These are phyloP conservation scores for Drosophila macrospina DNA, from an alignment of 2,888 invertebrate species.

Conservation along the genomic window DNA sequence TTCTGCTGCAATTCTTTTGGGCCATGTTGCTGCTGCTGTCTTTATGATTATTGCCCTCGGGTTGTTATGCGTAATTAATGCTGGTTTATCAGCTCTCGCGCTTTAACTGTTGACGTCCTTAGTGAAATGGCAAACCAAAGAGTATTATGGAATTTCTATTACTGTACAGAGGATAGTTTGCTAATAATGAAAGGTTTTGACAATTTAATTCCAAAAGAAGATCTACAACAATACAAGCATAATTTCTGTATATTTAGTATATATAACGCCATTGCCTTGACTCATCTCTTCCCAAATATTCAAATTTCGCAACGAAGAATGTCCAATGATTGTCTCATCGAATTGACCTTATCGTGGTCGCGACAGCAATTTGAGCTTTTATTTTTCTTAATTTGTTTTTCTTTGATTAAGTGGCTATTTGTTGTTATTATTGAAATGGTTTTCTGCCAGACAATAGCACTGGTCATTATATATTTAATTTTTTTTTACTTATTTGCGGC, in stretches of 20 bases:
- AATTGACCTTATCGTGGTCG: slow-evolving; percentile 28
- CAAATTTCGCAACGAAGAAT: slow-evolving; percentile 11
- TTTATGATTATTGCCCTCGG: slow-evolving; percentile 56
- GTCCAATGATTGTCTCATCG: slow-evolving; percentile 32
- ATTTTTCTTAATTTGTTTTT: slow-evolving; percentile 37
- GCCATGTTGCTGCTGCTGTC: slow-evolving; percentile 28
- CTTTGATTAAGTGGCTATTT: slow-evolving; percentile 33
- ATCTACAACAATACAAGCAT: not conserved
- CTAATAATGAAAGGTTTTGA: not conserved
- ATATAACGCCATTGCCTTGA: slow-evolving; percentile 9
- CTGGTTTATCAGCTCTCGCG: slow-evolving; percentile 8
- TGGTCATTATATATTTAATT: slow-evolving; percentile 11
- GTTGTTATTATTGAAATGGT: slow-evolving; percentile 43
- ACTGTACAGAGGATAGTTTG: not conserved
- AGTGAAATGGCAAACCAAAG: not conserved
- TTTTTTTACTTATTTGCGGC: not conserved
- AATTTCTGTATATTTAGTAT: not conserved
- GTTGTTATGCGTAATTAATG: slow-evolving; percentile 39
- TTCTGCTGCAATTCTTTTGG: slow-evolving; percentile 29
- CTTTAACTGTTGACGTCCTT: slow-evolving; percentile 10
- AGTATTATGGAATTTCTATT: not conserved
- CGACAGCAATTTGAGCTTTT: slow-evolving; percentile 21
- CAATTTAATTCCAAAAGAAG: not conserved
- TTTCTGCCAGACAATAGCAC: slow-evolving; percentile 35
- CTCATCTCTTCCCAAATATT: slow-evolving; percentile 1